Base-by-base conservation (phyloP, 2,888 invertebrate genomes). In the Papilio demoleus region DNA sequence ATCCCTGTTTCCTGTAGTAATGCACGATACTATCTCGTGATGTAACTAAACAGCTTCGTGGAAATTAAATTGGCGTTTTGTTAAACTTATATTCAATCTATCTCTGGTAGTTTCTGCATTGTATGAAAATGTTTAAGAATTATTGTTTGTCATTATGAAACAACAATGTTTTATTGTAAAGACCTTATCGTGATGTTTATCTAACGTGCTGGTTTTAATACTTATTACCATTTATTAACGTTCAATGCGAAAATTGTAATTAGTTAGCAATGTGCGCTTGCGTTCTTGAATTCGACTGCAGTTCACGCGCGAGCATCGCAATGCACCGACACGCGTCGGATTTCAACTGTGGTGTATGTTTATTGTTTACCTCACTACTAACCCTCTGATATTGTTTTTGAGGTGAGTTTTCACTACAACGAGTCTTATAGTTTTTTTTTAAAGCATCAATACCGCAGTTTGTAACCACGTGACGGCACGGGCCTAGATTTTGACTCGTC, bases 221-320 rank as follows among this genome's bases (percentile, higher is more conserved):
- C 27, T 24, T 42, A 61, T 27, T 61, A n/a, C 38, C 36, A 27
- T 67, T 67, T 62, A 59, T 45, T 63, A 64, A 24, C 36, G 56
- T 34, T 61, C 60, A 50, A 61, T 67, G 53, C 50, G 53, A 53
- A 67, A 58, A 64, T 61, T 38, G 53, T 53, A 61, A 61, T 67
- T 67, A 61, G 47, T 56, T 34, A 45, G 58, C 45, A 63, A 53
- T 53, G 50, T 42, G 64, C 63, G 36, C 27, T 40, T 59, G 53
- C 50, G 66, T 50, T 62, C 62, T 61, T 56, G 22, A 38, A 38
- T 12, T 58, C 58, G 50, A 53, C 56, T 31, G 56, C 71, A 68
- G 65, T 71, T 60, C 12, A 19, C 60, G 45, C 63, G n/a, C 27
- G 66, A 64, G 14, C 67, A 50, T 68, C 36, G 45, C 59, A 58